These are phyloP conservation scores for Leptoclinus maculatus DNA, from an alignment of 2,797 vertebrate genomes.

Conservation along the genomic window DNA sequence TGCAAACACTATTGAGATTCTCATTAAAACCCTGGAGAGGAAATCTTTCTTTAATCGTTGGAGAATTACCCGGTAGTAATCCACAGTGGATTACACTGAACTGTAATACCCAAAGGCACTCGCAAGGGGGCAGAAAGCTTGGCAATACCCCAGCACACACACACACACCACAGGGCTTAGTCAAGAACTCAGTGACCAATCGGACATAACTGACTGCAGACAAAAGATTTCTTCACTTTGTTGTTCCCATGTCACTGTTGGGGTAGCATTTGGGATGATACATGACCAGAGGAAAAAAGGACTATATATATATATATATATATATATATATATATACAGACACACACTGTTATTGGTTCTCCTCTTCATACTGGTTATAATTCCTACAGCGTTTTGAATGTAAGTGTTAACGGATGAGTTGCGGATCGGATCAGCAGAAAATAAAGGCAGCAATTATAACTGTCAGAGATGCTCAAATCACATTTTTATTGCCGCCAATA, in stretches of 20 bases:
- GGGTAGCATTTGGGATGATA: background rate
- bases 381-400: no score
- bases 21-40: constrained; percentile 75
- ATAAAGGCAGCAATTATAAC: no score
- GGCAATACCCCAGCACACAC: background rate
- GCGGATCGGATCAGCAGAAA: no score
- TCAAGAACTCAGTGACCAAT: constrained; percentile 9
- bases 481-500: no score
- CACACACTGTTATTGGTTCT: no score
- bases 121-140: constrained; percentile 58
- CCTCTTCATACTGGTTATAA: no score
- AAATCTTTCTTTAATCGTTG: constrained; percentile 76
- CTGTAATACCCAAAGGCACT: constrained; percentile 40
- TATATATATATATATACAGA: no score
- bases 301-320: background rate
- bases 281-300: background rate
- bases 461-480: no score
- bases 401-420: no score
- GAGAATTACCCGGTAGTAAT: constrained; percentile 73
- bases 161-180: background rate
- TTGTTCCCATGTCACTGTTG: background rate
- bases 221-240: background rate
- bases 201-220: constrained; percentile 13
- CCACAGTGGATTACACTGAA: constrained; percentile 64
- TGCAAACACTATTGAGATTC: constrained; percentile 67